Base-by-base conservation (phyloP, 2,888 invertebrate species). In the Exephanes ischioxanthus region DNA sequence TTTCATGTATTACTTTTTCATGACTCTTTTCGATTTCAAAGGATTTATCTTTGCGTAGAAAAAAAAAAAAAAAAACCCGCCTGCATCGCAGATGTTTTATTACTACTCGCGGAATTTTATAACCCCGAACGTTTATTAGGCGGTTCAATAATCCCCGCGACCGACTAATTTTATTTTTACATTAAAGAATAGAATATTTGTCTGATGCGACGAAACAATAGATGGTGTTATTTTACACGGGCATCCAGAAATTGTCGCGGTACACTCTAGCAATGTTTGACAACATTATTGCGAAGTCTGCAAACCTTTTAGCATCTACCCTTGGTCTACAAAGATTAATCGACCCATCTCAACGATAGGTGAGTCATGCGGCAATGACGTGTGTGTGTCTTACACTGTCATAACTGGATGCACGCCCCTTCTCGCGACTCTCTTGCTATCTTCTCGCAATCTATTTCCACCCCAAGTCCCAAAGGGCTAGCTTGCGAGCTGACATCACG, bases 361-460 rank as follows among this genome's bases (percentile, higher is more conserved):
- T 14, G 48, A 22, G 48, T 37, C 58, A 80, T 67, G 66, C 33
- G 48, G 55, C 37, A 77, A 68, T 72, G 71, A 51, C 22, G 58
- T 48, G 61, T 33, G 61, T 63, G 30, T 33, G 61, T 63, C 16
- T 45, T 30, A 33, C 61, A 33, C 33, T 63, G 61, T 63, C 14
- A 33, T 63, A n/a, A 63, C 61, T 63, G n/a, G n/a, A 11, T 19
- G 73, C 37, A 45, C 30, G 30, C 30, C 55, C 19, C 73, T 75
- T 67, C 37, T 6, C 14, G 45, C 55, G 22, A 75, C 48, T 67
- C 41, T 3, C 30, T 41, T 4, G 14, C 41, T 51, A 53, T 72
- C 45, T n/a, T 26, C 51, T 80, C 67, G 71, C 77, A 77, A 84
- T 84, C 80, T 80, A 84, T 84, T 84, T 58, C 16, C 61, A 16